These are phyloP conservation scores for Drosophila subsilvestris DNA, from an alignment of 2,888 invertebrate species.

Conservation along the genomic window DNA sequence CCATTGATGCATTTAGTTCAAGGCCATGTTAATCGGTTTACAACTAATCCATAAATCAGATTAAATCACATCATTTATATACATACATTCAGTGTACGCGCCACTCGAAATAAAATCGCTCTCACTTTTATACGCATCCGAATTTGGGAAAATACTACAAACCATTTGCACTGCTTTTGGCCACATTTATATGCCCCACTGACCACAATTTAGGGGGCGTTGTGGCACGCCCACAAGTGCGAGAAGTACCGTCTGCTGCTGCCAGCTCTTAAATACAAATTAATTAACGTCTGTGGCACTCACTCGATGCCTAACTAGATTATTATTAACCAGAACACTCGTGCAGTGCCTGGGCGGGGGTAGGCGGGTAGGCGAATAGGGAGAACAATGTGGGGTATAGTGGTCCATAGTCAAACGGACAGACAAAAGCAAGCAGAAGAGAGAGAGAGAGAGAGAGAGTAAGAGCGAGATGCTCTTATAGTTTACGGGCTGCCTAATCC, in stretches of 20 bases:
- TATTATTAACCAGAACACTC: slow-evolving; percentile 40
- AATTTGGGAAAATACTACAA: too few relatives aligned
- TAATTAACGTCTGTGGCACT: slow-evolving; percentile 60
- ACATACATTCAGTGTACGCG: too few relatives aligned
- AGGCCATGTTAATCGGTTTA: neutral
- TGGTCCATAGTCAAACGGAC: neutral
- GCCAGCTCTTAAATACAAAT: slow-evolving; percentile 40
- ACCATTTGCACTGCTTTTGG: neutral
- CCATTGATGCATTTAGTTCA: neutral
- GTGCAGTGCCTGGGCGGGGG: neutral
- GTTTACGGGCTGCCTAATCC: slow-evolving; percentile 75
- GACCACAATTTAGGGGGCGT: neutral
- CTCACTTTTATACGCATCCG: too few relatives aligned
- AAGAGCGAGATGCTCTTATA: slow-evolving; percentile 41
- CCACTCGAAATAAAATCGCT: too few relatives aligned
- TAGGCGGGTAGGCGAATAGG: too few relatives aligned
- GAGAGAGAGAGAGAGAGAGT: neutral
- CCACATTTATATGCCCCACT: neutral
- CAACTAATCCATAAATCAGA: neutral
- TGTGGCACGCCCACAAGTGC: neutral
- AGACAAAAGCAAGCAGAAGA: neutral
- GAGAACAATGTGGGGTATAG: neutral
- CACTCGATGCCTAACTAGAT: slow-evolving; percentile 50
- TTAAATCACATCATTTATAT: neutral
- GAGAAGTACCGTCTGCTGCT: neutral